Base-by-base conservation (phyloP, 2,113 vertebrate genomes). In the Cyanoliseus patagonus region DNA sequence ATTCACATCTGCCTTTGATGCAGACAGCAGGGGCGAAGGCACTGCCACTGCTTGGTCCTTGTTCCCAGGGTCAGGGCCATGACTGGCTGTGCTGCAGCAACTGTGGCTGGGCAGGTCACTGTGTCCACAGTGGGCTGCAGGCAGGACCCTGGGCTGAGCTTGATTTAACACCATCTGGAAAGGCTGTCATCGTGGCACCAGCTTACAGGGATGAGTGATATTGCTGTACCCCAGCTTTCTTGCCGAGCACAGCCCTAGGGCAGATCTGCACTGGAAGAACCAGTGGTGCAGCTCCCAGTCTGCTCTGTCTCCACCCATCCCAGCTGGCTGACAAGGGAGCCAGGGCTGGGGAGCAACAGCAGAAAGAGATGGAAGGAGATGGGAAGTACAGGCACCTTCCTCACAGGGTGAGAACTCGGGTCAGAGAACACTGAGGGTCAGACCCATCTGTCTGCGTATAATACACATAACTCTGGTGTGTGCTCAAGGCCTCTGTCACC, bases 101-200 rank as follows among this genome's bases (percentile, higher is more conserved):
- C 18, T 42, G 51, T 3, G 17, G 27, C 59, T 5, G 9, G 23
- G 23, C 69, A 73, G 2, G 1, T 14, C 22, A n/a, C 8, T 0
- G 0, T 75, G 47, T 28, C 66, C 2, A 0, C 37, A 11, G 33
- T 19, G 61, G 37, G 64, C 75, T 64, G 28, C 13, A 24, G 42
- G 64, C 17, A 28, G 53, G 44, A 63, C 37, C 20, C 10, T 0
- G 0, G 2, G 3, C 79, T 88, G 72, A 69, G 67, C 75, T 86
- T 51, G 5, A 10, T 66, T 33, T 9, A 37, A 16, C 14, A 25
- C 6, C 68, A 31, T 15, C 37, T 53, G 63, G n/a, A 30, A n/a
- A 7, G 11, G 70, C 20, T 27, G 6, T 9, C 64, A 12, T 70
- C 1, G 1, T 11, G 70, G 62, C 55, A 68, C 53, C 47, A 79